Evolutionary conservation across 2,888 invertebrate genomes (phyloP).

Genomic region (Epistrophe grossulariae): DNA sequence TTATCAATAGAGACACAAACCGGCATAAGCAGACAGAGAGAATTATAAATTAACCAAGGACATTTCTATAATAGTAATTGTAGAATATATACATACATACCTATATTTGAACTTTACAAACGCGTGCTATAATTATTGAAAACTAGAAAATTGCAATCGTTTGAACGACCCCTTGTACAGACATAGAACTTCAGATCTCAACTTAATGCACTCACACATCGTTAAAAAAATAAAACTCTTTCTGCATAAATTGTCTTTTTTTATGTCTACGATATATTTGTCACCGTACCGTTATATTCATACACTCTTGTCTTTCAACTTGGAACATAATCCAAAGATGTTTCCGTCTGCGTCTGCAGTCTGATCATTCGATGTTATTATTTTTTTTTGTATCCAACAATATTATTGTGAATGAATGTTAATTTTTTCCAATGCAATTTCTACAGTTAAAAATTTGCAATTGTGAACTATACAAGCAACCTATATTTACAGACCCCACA

Average conservation of each 20-base stretch:
- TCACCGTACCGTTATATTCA: not conserved
- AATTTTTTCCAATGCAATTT: constrained; percentile 25
- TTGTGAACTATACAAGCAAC: constrained; percentile 41
- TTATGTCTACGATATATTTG: not conserved
- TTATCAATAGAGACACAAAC: no score
- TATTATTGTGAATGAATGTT: constrained; percentile 43
- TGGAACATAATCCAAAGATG: constrained; percentile 15
- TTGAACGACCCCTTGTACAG: no score
- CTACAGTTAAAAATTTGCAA: constrained; percentile 66
- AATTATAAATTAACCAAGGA: no score
- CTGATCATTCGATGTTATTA: constrained; percentile 33
- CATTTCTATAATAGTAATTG: no score
- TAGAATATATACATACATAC: no score
- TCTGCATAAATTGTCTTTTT: not conserved
- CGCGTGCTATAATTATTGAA: no score
- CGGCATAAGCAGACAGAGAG: no score
- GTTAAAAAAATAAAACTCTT: no score
- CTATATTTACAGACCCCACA: constrained; percentile 46
- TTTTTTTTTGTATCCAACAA: constrained; percentile 21
- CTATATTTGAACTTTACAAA: no score
- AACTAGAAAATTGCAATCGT: no score
- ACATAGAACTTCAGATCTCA: no score
- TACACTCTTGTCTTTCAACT: not conserved
- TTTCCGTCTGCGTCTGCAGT: constrained; percentile 32
- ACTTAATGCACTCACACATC: no score